phyloP scores from a whole-genome alignment of 2,113 vertebrate genomes.

The Cyanocitta stelleri region DNA sequence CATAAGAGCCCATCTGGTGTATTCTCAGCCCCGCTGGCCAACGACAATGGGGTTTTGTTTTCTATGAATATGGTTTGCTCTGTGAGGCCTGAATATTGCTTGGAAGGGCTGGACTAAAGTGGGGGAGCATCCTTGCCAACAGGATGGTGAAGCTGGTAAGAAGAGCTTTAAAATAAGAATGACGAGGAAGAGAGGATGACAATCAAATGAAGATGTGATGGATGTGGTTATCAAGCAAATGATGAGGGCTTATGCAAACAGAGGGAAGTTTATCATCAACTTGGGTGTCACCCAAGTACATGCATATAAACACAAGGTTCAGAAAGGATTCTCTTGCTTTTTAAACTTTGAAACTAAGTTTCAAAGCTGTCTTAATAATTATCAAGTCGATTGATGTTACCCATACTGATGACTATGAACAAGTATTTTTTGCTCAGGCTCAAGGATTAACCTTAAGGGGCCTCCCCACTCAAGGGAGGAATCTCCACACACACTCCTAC shows the following conservation, averaged over 20 bases:
- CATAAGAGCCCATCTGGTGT: background rate
- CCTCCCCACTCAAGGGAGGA: background rate
- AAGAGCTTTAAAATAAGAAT: background rate
- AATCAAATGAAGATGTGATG: background rate
- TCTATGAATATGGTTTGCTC: background rate
- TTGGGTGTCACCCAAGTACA: background rate
- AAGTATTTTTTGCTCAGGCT: background rate
- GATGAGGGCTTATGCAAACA: background rate
- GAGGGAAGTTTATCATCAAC: background rate
- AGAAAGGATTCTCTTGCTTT: background rate
- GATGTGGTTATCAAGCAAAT: background rate
- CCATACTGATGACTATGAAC: background rate
- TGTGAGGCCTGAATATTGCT: background rate
- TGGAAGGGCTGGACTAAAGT: background rate
- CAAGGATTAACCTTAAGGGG: background rate
- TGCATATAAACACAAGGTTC: background rate
- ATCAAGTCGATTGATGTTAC: background rate
- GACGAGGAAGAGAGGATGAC: background rate
- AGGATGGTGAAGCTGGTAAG: background rate
- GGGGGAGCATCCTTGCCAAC: background rate
- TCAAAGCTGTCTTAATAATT: background rate
- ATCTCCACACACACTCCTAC: background rate
- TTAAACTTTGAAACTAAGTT: background rate
- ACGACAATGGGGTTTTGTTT: fast-evolving
- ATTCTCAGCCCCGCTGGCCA: background rate